Base-by-base conservation (phyloP, 2,888 invertebrate species). In the Dryococelus australis region DNA sequence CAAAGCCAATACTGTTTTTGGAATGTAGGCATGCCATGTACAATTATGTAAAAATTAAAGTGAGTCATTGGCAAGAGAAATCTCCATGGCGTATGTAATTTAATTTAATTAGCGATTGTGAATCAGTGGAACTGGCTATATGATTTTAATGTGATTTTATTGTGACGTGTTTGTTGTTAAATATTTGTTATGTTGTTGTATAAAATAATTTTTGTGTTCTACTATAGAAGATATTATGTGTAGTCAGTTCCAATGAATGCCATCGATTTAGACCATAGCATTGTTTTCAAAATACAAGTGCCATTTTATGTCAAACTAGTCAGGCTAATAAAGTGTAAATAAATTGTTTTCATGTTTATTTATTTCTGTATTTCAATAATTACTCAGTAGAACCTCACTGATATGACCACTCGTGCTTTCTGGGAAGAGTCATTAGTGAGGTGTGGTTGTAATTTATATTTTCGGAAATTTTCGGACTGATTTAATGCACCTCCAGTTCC, bases 251-350 rank as follows among this genome's bases (percentile, higher is more conserved):
- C 65, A 65, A 8, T 24, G 65, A 16, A 65, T 9, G 24, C 16
- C 8, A 65, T 65, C 65, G n/a, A 65, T 24, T 24, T 65, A 65
- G 65, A 16, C n/a, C n/a, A 20, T 65, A 65, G 65, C 65, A 65
- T 65, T 20, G 65, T 65, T 65, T 65, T 65, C 65, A n/a, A 65
- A 16, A 65, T 65, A 27, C 83, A 83, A 83, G 83, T 83, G 83
- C 83, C 83, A 83, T 83, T 83, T 83, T 28, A 43, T 83, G 83
- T 83, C 83, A 27, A 24, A 83, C 35, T 83, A 35, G 35, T 83
- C 43, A 83, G 83, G 83, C 83, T 83, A 83, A 83, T 83, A 83
- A 83, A 83, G 43, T 83, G 83, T 83, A 83, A 20, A 65, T 83
- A 83, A 83, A 83, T 83, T 83, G 83, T 83, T 83, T 10, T 28